Conservation (phyloP, 2,797 vertebrate species). For the Poecilia wingei region DNA sequence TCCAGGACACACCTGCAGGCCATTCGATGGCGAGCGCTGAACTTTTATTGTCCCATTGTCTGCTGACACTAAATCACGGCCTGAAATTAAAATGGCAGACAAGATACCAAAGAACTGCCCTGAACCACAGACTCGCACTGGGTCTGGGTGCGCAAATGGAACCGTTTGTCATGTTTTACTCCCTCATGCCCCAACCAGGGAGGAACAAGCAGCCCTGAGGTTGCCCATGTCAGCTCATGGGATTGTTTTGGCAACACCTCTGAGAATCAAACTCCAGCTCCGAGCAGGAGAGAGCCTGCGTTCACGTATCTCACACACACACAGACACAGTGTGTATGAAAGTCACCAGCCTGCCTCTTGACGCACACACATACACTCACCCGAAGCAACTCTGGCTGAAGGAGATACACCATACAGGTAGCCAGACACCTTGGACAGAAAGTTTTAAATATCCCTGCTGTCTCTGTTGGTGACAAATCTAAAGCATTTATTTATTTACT, state of each 20-base stretch:
- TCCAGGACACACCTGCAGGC: conserved; percentile 79
- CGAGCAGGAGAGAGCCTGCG: conserved; percentile 9
- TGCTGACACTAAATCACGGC: conserved; percentile 32
- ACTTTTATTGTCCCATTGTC: conserved; percentile 27
- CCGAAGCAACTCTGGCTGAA: conserved; percentile 40
- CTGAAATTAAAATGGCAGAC: conserved; percentile 27
- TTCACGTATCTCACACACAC: conserved; percentile 29
- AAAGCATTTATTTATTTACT: background rate
- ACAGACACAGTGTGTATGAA: conserved; percentile 9
- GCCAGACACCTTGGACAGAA: background rate
- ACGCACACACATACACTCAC: conserved; percentile 38
- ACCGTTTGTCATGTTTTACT: conserved; percentile 42
- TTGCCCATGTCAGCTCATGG: conserved; percentile 54
- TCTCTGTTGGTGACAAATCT: background rate
- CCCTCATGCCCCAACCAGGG: conserved; percentile 23
- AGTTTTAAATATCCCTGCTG: background rate
- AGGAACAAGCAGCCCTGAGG: conserved; percentile 39
- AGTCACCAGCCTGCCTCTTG: conserved; percentile 19
- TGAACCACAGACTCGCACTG: background rate
- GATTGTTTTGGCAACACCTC: conserved; percentile 80
- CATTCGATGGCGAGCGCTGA: conserved; percentile 33
- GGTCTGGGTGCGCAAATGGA: conserved; percentile 9
- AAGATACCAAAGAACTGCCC: conserved; percentile 16
- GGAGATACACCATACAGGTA: conserved; percentile 9
- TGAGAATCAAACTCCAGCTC: conserved; percentile 50